Conservation (phyloP, 2,888 invertebrate species). For the Chalcosyrphus nemorum region DNA sequence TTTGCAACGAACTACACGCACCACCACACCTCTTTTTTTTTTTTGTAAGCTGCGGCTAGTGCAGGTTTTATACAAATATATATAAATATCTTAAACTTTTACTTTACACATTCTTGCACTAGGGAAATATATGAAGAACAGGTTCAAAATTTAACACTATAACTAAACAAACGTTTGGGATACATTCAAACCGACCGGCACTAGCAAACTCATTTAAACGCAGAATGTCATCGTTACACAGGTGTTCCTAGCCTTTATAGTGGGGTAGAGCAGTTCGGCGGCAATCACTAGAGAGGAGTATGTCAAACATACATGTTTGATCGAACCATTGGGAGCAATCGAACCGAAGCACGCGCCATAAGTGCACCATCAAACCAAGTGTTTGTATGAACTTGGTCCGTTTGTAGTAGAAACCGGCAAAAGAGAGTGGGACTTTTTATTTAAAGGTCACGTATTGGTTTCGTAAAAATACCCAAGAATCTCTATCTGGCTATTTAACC, state of each 20-base stretch:
- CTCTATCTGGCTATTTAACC: too few species aligned
- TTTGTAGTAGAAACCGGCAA: background rate
- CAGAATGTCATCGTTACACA: constrained; percentile 44
- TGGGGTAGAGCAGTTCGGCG: background rate
- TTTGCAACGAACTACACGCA: background rate
- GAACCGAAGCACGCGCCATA: background rate
- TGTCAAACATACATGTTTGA: background rate
- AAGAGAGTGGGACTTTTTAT: too few species aligned
- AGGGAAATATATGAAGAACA: background rate
- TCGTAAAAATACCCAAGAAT: too few species aligned
- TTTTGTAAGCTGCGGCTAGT: background rate
- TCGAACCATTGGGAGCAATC: background rate
- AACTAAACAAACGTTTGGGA: background rate
- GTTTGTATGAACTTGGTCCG: background rate
- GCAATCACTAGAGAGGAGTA: background rate
- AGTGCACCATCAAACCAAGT: too few species aligned
- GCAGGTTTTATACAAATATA: background rate
- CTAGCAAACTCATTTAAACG: constrained; percentile 12
- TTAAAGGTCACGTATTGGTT: too few species aligned
- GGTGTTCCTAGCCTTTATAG: constrained; percentile 59
- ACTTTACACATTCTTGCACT: constrained; percentile 27
- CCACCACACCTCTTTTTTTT: background rate
- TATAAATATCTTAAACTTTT: constrained; percentile 19
- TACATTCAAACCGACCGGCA: constrained; percentile 19
- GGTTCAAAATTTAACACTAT: background rate